A percentile compares a stretch with the other conserved stretches of the same genome.
These are phyloP conservation scores for Turritopsis rubra DNA, from an alignment of 30 jellyfish, hydroid and myxozoan species.

Conservation along the genomic window DNA sequence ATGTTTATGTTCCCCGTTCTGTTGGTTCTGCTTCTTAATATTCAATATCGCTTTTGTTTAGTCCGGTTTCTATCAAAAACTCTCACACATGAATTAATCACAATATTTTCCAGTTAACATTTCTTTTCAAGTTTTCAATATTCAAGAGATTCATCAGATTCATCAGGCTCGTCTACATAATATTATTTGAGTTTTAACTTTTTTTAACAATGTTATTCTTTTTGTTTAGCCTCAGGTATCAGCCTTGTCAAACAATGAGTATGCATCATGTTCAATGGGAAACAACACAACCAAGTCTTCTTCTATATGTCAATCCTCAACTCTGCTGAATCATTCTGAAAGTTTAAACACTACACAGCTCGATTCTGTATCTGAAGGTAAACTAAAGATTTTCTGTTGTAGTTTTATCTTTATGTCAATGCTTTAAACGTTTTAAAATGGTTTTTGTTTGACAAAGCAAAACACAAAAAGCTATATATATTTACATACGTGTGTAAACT, in stretches of 20 bases:
- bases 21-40: too few relatives aligned
- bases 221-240: conserved; percentile 10
- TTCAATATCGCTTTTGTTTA: too few relatives aligned
- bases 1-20: too few relatives aligned
- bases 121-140: too few relatives aligned
- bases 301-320: neutral
- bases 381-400: neutral
- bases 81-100: too few relatives aligned
- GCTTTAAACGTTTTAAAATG: too few relatives aligned
- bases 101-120: too few relatives aligned
- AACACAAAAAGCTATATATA: too few relatives aligned
- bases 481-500: too few relatives aligned
- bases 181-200: neutral
- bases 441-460: too few relatives aligned
- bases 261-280: conserved; percentile 2
- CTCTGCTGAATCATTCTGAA: neutral
- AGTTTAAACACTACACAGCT: neutral
- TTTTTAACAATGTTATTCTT: neutral
- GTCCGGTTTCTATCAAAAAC: too few relatives aligned
- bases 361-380: neutral
- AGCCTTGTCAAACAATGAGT: neutral
- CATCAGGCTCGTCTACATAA: neutral
- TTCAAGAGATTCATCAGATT: too few relatives aligned
- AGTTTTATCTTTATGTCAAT: neutral
- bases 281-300: neutral